Evolutionary conservation across 2,797 vertebrate species (phyloP).

Genomic region (Lepus oiostolus): DNA sequence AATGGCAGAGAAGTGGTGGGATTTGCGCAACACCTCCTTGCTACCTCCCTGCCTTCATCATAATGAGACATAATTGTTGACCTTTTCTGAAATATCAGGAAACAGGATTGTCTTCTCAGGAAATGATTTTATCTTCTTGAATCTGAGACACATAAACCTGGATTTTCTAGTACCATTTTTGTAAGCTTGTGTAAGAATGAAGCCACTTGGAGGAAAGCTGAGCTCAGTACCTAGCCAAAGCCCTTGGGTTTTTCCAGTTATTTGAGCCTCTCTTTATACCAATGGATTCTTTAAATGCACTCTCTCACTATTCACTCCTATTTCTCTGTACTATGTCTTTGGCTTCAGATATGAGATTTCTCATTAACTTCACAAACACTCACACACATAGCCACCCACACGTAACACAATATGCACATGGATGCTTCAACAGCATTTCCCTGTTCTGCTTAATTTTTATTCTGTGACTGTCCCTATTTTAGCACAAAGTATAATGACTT

Average conservation of each 20-base stretch:
- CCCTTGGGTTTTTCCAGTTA: not conserved
- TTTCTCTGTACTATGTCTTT: not conserved
- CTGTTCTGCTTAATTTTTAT: not conserved
- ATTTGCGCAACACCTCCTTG: too few relatives aligned
- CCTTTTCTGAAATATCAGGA: not conserved
- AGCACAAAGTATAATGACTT: not conserved
- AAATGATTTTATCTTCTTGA: not conserved
- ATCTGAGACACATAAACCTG: not conserved
- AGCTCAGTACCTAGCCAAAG: not conserved
- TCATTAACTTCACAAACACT: not conserved
- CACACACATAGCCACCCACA: rapidly evolving
- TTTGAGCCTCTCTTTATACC: not conserved
- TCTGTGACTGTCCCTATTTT: not conserved
- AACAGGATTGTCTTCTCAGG: not conserved
- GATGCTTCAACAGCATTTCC: not conserved
- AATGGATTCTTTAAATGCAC: not conserved
- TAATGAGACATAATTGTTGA: not conserved
- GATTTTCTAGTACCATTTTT: not conserved
- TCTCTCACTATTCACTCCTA: not conserved
- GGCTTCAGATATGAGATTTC: not conserved
- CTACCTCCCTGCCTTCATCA: too few relatives aligned
- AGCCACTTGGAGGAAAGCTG: not conserved
- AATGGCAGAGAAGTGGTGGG: too few relatives aligned
- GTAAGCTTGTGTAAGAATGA: not conserved
- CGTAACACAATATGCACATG: not conserved